Evolutionary conservation across 2,797 vertebrate species (phyloP).

Genomic region (Trachops cirrhosus): DNA sequence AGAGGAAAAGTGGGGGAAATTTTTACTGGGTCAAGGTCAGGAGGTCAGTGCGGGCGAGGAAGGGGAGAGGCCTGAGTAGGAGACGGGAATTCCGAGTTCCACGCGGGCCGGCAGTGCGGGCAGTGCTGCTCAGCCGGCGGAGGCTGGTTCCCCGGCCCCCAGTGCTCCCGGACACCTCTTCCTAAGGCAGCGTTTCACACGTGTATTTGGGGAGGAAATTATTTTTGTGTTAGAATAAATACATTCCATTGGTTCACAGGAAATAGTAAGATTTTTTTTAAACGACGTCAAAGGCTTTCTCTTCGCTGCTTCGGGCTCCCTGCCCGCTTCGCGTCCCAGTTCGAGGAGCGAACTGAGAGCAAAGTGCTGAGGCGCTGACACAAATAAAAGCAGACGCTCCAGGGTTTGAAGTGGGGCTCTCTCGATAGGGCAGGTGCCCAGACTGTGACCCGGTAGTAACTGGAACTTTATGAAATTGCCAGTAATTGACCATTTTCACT

Average conservation of each 20-base stretch:
- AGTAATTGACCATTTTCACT: background rate
- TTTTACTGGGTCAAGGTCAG: background rate
- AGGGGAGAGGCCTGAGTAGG: background rate
- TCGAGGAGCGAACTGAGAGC: background rate
- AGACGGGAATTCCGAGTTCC: background rate
- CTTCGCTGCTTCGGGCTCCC: background rate
- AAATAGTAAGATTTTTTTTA: background rate
- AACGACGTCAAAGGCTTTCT: background rate
- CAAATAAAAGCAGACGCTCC: fast-evolving
- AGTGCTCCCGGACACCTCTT: background rate
- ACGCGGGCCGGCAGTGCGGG: fast-evolving
- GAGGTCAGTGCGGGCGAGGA: background rate
- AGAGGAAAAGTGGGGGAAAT: no score
- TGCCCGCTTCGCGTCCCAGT: fast-evolving
- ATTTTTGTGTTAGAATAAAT: background rate
- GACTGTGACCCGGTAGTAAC: background rate
- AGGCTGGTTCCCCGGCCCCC: background rate
- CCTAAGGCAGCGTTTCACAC: background rate
- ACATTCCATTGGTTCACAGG: background rate
- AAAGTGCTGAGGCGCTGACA: background rate
- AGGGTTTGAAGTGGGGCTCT: background rate
- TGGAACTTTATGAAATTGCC: background rate
- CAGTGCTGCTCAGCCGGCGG: background rate
- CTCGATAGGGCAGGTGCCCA: background rate
- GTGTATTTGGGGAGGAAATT: background rate